Evolutionary conservation across 2,888 invertebrate species (phyloP).

Genomic region (Caenorhabditis doughertyi): DNA sequence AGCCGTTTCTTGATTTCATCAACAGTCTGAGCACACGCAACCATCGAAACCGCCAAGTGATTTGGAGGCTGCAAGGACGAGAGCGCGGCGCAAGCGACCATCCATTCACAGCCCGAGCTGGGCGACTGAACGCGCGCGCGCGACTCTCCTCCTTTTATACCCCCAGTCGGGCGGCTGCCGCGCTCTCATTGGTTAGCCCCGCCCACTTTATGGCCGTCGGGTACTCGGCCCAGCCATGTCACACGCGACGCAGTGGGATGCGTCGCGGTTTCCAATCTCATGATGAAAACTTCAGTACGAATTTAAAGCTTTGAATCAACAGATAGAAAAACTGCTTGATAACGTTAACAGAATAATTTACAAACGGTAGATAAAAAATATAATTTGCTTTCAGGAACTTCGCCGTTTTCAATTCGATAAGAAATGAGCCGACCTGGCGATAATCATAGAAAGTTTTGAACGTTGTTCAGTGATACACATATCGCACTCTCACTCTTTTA

Average conservation of each 20-base stretch:
- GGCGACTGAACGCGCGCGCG: slow-evolving; percentile 73
- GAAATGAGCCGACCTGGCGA: slow-evolving; percentile 12
- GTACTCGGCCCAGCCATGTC: not conserved
- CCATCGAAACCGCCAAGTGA: slow-evolving; percentile 72
- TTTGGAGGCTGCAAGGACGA: slow-evolving; percentile 69
- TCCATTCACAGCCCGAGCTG: slow-evolving; percentile 73
- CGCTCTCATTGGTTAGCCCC: slow-evolving; percentile 53
- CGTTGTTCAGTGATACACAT: slow-evolving; percentile 53
- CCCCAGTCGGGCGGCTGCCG: slow-evolving; percentile 17
- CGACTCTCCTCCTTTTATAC: slow-evolving; percentile 68
- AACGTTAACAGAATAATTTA: no score
- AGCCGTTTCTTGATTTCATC: slow-evolving; percentile 81
- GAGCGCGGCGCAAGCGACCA: slow-evolving; percentile 76
- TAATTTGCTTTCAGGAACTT: not conserved
- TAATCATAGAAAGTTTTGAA: slow-evolving; percentile 40
- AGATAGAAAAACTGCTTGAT: no score
- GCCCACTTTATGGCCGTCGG: slow-evolving; percentile 9
- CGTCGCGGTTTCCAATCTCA: slow-evolving; percentile 48
- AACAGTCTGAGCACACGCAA: slow-evolving; percentile 66
- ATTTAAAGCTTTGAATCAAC: no score
- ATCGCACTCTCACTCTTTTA: slow-evolving; percentile 1
- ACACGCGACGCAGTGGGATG: slow-evolving; percentile 44
- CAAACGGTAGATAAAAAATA: not conserved
- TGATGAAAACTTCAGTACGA: no score
- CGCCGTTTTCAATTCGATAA: no score